These are phyloP conservation scores for Melanotaenia trifasciata DNA, from an alignment of 2,797 vertebrate genomes.

Conservation along the genomic window DNA sequence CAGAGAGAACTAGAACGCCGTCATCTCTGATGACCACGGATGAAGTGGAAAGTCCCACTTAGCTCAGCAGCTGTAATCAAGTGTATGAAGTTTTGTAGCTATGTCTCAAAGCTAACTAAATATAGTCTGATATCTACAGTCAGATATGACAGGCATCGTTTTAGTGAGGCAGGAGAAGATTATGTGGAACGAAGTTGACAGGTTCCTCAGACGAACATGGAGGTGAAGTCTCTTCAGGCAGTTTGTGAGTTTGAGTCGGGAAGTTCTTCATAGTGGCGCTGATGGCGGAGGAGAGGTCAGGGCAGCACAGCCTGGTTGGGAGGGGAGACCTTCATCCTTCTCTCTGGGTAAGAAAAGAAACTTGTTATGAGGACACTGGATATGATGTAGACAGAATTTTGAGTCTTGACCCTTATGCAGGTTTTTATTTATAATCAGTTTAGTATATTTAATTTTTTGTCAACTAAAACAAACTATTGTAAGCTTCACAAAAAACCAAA, in stretches of 20 bases:
- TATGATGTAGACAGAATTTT: not conserved
- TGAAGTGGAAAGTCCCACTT: slow-evolving; percentile 26
- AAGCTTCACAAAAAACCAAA: not conserved
- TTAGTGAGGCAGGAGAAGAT: slow-evolving; percentile 19
- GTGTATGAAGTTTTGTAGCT: not conserved
- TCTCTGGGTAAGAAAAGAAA: slow-evolving; percentile 80
- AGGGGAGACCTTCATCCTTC: slow-evolving; percentile 73
- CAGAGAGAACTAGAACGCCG: slow-evolving; percentile 38
- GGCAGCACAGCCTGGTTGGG: slow-evolving; percentile 52
- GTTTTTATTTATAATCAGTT: not conserved
- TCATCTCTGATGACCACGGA: slow-evolving; percentile 27
- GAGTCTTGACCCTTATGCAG: not conserved
- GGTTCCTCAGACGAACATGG: slow-evolving; percentile 40
- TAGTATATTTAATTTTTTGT: not conserved
- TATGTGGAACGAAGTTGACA: slow-evolving; percentile 46
- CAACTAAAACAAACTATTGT: not conserved
- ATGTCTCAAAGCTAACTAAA: slow-evolving; percentile 25
- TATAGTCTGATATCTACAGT: slow-evolving; percentile 33
- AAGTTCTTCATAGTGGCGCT: slow-evolving; percentile 29
- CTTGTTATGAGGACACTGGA: slow-evolving; percentile 3
- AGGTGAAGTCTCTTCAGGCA: slow-evolving; percentile 27
- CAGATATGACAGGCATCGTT: slow-evolving; percentile 1
- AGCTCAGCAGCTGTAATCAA: slow-evolving; percentile 13
- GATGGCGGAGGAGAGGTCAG: slow-evolving; percentile 76
- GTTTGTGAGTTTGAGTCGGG: slow-evolving; percentile 25